Evolutionary conservation across 2,888 invertebrate genomes (phyloP).

Genomic region (Mythimna lalbum): DNA sequence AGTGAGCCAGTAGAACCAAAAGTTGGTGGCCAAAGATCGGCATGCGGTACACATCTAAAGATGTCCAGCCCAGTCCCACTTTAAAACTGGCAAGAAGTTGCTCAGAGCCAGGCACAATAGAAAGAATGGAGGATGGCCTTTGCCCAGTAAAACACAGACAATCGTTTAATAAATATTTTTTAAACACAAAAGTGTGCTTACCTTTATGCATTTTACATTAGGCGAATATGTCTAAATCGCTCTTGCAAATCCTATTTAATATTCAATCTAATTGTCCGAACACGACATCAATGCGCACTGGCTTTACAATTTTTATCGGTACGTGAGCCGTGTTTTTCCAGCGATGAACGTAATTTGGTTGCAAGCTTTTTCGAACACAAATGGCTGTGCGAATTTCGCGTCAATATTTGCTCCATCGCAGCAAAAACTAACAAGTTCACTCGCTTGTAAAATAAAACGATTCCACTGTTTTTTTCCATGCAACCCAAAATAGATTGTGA

Average conservation of each 20-base stretch:
- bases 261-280: slow-evolving; percentile 5
- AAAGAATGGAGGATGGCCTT: too few species aligned
- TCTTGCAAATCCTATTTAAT: slow-evolving; percentile 1
- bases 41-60: too few species aligned
- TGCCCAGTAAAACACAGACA: too few species aligned
- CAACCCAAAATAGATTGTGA: background rate
- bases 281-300: background rate
- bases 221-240: background rate
- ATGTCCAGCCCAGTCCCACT: too few species aligned
- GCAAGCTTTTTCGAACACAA: slow-evolving; percentile 7
- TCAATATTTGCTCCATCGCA: background rate
- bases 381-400: background rate
- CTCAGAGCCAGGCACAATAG: too few species aligned
- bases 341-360: slow-evolving; percentile 20
- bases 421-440: slow-evolving; percentile 14
- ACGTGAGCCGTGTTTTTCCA: slow-evolving; percentile 19
- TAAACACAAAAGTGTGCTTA: too few species aligned
- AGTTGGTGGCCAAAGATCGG: too few species aligned
- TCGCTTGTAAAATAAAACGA: slow-evolving; percentile 6
- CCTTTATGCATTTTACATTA: background rate
- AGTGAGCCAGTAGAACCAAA: too few species aligned
- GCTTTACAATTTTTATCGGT: background rate
- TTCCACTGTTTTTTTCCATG: background rate
- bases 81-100: too few species aligned
- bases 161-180: too few species aligned